phyloP scores from a whole-genome alignment of 2,888 invertebrate genomes.

The Oligia strigilis region DNA sequence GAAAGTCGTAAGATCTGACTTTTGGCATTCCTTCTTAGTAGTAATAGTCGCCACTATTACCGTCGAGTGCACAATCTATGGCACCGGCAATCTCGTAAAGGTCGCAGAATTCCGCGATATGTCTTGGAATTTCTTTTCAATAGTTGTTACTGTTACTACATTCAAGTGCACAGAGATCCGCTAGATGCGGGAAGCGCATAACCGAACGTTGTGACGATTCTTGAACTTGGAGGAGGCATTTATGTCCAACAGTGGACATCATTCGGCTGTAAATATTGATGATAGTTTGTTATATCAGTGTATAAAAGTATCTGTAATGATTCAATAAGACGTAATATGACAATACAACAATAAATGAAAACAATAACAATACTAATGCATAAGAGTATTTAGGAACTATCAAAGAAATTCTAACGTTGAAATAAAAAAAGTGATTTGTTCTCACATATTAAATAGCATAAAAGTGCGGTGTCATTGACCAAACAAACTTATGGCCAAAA shows the following conservation, averaged over 20 bases:
- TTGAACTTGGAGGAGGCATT: not conserved
- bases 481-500: too few species aligned
- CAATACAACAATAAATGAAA: too few species aligned
- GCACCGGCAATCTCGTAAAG: not conserved
- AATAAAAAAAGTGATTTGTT: too few species aligned
- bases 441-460: too few species aligned
- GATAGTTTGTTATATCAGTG: not conserved
- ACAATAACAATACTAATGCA: too few species aligned
- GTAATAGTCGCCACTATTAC: not conserved
- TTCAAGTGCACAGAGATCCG: not conserved
- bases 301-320: not conserved
- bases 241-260: not conserved
- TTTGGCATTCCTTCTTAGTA: not conserved
- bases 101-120: not conserved
- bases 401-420: too few species aligned
- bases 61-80: not conserved
- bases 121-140: not conserved
- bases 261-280: not conserved
- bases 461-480: too few species aligned
- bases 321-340: not conserved
- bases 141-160: not conserved
- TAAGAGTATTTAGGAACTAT: too few species aligned
- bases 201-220: not conserved
- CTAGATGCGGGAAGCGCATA: not conserved
- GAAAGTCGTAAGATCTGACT: constrained; percentile 2